Evolutionary conservation across 2,888 invertebrate genomes (phyloP), one percentile per base, ranked within the genome.

Genomic region (Mamestra brassicae): DNA sequence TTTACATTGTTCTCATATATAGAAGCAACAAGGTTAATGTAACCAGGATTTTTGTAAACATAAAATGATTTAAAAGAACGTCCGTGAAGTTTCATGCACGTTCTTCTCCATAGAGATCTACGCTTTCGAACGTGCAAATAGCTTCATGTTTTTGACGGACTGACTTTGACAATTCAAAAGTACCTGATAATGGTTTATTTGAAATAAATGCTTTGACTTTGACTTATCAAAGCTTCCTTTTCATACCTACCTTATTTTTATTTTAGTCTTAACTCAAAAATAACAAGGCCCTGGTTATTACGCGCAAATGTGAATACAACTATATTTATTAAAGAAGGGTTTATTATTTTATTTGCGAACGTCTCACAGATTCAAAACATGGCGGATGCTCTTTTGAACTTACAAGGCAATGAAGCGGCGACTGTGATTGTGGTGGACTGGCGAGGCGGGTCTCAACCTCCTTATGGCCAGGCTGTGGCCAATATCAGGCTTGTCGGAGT

Each of bases 401-500:
- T 96, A 34, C 96, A 97, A 86, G 97, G 97, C 1, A 97, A 97
- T 71, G 97, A 97, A 58, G 97, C 97, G 67, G 97, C 98, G 60
- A 98, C 98, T 70, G 98, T 99, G 0, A 96, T 98, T 17, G 97
- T 98, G 0, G 97, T 99, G 3, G 99, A 99, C 90, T 99, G 99
- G 99, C 97, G 98, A 76, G 97, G 97, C 7, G 99, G 99, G 0
- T 98, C 99, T 0, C 97, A 97, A 80, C 98, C 99, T 0, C 98
- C 99, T 0, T 99, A 99, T 91, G 98, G 98, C 0, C 99, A 99
- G 93, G 99, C 99, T 0, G 99, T 98, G 3, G 99, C 99, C 1
- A 99, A 99, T 90, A 98, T 98, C 36, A 97, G 99, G 68, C 96
- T 99, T 17, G 98, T 99, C 2, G 99, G 98, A 0, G 97, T 97